A percentile compares a stretch with the other conserved stretches of the same genome.
These are phyloP conservation scores for Hydriomena furcata DNA, from an alignment of 2,888 invertebrate genomes.

Conservation along the genomic window DNA sequence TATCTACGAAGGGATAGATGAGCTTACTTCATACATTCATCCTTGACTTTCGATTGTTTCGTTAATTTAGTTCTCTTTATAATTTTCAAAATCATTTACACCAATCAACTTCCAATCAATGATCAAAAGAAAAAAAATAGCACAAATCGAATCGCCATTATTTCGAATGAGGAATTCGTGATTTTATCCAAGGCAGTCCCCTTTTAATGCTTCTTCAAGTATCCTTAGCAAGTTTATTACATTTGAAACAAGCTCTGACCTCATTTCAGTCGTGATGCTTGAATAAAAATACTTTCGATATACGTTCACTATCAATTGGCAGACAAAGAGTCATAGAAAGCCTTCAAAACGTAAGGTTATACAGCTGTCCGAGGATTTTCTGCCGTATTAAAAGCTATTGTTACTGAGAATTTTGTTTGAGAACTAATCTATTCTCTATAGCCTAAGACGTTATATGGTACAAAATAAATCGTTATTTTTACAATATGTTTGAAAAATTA, in stretches of 20 bases:
- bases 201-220: slow-evolving; percentile 12
- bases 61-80: no score
- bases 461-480: no score
- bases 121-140: no score
- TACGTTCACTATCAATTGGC: slow-evolving; percentile 41
- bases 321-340: slow-evolving; percentile 44
- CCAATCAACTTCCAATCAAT: no score
- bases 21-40: no score
- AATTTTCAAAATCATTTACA: no score
- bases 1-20: no score
- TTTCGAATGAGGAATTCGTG: slow-evolving; percentile 37
- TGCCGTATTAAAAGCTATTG: background rate
- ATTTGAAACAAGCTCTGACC: slow-evolving; percentile 47
- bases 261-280: slow-evolving; percentile 65
- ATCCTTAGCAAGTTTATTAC: slow-evolving; percentile 24
- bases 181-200: background rate
- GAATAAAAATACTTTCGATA: slow-evolving; percentile 56
- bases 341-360: slow-evolving; percentile 51
- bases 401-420: background rate
- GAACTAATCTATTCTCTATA: no score
- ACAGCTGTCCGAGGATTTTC: no score
- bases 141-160: background rate
- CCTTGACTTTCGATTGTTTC: no score
- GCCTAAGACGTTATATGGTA: no score
- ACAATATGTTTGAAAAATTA: no score